A percentile compares a stretch with the other conserved stretches of the same genome.
Evolutionary conservation across 2,797 vertebrate species (phyloP).

Genomic region (Anomalospiza imberbis): DNA sequence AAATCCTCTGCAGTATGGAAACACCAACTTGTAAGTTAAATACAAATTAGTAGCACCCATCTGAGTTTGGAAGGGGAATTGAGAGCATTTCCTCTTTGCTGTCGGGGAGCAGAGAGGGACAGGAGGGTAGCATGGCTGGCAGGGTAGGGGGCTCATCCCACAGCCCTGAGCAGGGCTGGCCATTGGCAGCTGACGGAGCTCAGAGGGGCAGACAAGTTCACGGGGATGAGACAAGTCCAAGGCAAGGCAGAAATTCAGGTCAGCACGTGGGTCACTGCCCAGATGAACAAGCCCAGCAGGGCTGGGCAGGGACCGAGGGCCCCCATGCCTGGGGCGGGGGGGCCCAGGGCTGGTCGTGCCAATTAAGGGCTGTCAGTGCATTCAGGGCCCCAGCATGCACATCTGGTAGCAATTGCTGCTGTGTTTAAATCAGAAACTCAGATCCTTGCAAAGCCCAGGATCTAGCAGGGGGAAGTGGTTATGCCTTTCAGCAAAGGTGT

Average conservation of each 20-base stretch:
- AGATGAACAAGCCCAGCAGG: not conserved
- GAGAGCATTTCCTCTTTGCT: not conserved
- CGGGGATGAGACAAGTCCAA: not conserved
- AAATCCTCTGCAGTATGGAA: not conserved
- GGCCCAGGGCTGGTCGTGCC: not conserved
- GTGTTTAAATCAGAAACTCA: conserved; percentile 12
- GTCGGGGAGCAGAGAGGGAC: not conserved
- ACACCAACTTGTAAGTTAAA: not conserved
- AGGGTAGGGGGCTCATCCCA: not conserved
- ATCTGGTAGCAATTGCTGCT: conserved; percentile 47
- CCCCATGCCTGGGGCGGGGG: not conserved
- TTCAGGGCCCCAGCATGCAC: not conserved
- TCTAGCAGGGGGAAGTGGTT: not conserved
- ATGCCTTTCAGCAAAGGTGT: not conserved
- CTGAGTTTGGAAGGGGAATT: not conserved
- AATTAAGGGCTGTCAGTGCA: not conserved
- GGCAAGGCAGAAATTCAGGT: not conserved
- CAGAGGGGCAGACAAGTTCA: not conserved
- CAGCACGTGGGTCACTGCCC: not conserved
- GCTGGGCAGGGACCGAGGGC: not conserved
- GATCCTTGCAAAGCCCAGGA: not conserved
- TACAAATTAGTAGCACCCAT: not conserved
- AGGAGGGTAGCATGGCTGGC: rapidly evolving
- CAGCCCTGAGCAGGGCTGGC: not conserved
- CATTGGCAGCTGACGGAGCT: rapidly evolving